Evolutionary conservation across 2,888 invertebrate genomes (phyloP).

Genomic region (Nomada ruficornis): DNA sequence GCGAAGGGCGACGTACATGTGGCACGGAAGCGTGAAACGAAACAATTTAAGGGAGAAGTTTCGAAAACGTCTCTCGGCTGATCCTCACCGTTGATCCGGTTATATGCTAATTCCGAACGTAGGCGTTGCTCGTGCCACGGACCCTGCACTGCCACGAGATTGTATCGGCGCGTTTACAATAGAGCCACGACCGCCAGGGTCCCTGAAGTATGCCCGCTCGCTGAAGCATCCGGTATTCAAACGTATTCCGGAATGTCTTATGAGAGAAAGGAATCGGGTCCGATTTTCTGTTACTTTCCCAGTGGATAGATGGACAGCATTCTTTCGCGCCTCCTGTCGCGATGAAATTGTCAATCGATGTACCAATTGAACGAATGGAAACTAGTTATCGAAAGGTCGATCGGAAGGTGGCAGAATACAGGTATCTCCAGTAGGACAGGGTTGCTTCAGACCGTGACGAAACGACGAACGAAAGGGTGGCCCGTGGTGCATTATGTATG

Average conservation of each 20-base stretch:
- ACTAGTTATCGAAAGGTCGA: no score
- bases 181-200: conserved; percentile 60
- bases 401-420: no score
- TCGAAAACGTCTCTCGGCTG: conserved; percentile 40
- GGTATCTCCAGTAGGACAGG: no score
- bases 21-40: conserved; percentile 27
- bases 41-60: conserved; percentile 33
- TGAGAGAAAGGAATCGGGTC: conserved; percentile 61
- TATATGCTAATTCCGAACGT: conserved; percentile 68
- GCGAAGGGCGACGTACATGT: neutral
- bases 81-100: conserved; percentile 62
- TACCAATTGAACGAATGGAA: no score
- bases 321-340: neutral
- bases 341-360: neutral
- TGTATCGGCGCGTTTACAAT: conserved; percentile 68
- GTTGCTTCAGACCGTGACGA: no score
- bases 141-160: conserved; percentile 62
- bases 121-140: conserved; percentile 66
- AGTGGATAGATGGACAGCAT: neutral
- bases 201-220: conserved; percentile 52
- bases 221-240: conserved; percentile 63
- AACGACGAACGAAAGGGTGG: no score
- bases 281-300: conserved; percentile 30
- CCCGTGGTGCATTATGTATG: no score
- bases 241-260: conserved; percentile 67